These are phyloP conservation scores for Elaeidobius kamerunicus DNA, from an alignment of 2,888 invertebrate species.

Conservation along the genomic window DNA sequence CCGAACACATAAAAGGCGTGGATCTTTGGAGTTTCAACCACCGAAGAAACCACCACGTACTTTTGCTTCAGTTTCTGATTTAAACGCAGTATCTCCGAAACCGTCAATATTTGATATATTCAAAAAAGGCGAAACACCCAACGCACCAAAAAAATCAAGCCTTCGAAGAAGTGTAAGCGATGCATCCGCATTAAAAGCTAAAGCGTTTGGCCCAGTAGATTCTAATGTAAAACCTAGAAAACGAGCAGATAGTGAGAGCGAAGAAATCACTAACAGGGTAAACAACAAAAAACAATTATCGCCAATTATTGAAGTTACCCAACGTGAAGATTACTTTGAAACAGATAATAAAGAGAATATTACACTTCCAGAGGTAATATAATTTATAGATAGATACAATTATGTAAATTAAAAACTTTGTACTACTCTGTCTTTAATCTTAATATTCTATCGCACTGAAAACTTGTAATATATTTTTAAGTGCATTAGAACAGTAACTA, in stretches of 20 bases:
- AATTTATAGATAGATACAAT: slow-evolving; percentile 12
- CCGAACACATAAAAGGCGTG: slow-evolving; percentile 44
- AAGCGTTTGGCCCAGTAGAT: slow-evolving; percentile 35
- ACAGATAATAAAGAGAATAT: slow-evolving; percentile 37
- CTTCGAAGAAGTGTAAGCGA: slow-evolving; percentile 52
- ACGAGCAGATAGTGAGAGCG: slow-evolving; percentile 51
- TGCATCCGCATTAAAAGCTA: slow-evolving; percentile 59
- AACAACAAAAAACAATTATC: slow-evolving; percentile 67
- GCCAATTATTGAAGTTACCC: slow-evolving; percentile 76
- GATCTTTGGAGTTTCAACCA: slow-evolving; percentile 55
- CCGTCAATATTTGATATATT: slow-evolving; percentile 67
- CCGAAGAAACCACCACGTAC: slow-evolving; percentile 47
- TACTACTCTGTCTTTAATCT: no score
- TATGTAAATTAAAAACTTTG: neutral
- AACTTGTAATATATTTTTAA: no score
- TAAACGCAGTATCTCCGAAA: slow-evolving; percentile 48
- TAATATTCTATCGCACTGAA: no score
- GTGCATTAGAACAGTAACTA: no score
- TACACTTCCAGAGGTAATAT: slow-evolving; percentile 23
- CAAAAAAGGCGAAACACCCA: slow-evolving; percentile 58
- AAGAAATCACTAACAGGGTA: slow-evolving; percentile 46
- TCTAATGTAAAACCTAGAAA: slow-evolving; percentile 46
- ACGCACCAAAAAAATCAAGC: slow-evolving; percentile 54
- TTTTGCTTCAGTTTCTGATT: slow-evolving; percentile 52
- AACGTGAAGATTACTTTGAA: slow-evolving; percentile 65